phyloP scores from a whole-genome alignment of 2,113 vertebrate genomes.

The Dipodomys ordii region DNA sequence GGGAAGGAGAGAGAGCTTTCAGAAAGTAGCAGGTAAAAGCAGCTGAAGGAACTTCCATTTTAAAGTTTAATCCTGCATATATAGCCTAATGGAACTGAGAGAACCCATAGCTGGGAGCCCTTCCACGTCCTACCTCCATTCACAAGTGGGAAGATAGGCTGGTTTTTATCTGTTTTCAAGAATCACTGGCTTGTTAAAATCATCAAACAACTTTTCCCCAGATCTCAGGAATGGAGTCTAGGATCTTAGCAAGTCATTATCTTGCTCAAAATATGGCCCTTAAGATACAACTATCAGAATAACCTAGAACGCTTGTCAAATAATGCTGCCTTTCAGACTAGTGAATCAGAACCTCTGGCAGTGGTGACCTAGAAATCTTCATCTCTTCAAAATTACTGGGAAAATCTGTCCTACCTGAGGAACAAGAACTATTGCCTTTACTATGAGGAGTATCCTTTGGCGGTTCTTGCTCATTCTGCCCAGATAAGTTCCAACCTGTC shows the following conservation, averaged over 20 bases:
- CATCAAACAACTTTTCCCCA: not conserved
- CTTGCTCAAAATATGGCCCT: conserved; percentile 10
- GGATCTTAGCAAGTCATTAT: not conserved
- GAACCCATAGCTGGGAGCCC: not conserved
- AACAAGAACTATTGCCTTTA: not conserved
- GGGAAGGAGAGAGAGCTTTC: not conserved
- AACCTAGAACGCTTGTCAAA: not conserved
- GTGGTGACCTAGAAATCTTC: not conserved
- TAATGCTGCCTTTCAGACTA: not conserved
- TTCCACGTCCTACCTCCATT: not conserved
- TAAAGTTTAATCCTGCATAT: not conserved
- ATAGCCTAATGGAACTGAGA: conserved; percentile 9
- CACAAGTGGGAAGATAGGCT: not conserved
- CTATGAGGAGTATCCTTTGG: not conserved
- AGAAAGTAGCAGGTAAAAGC: conserved; percentile 47
- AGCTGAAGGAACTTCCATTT: conserved; percentile 37
- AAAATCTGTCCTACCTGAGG: not conserved
- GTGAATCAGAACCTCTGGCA: conserved; percentile 31
- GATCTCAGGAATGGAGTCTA: not conserved
- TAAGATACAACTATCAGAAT: conserved; percentile 20
- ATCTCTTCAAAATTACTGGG: conserved; percentile 5
- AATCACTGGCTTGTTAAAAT: conserved; percentile 31
- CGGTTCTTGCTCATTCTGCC: not conserved
- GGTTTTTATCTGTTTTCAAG: conserved; percentile 11
- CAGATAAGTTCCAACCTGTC: not conserved